These are phyloP conservation scores for Rhinogobio ventralis DNA, from an alignment of 2,797 vertebrate species.

Conservation along the genomic window DNA sequence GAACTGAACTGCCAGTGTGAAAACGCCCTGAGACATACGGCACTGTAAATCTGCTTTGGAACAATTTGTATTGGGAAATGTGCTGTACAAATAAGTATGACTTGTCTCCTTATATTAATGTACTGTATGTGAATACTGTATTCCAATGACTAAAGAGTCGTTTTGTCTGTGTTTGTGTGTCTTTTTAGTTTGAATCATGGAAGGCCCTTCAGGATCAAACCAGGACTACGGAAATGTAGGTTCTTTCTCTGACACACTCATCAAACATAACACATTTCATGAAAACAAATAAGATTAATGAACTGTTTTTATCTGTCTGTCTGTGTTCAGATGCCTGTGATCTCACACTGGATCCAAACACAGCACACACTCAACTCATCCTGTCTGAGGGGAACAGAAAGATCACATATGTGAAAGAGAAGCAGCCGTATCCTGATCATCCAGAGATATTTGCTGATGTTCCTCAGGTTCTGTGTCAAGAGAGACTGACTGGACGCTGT, in stretches of 20 bases:
- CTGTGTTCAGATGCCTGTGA: not conserved
- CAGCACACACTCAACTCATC: not conserved
- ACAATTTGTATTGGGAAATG: too few species aligned
- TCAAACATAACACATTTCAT: not conserved
- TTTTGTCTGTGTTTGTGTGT: not conserved
- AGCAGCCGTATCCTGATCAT: not conserved
- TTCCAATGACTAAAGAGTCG: too few species aligned
- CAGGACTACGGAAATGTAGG: not conserved
- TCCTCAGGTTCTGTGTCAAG: not conserved
- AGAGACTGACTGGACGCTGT: not conserved
- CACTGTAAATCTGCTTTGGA: too few species aligned
- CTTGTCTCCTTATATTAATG: too few species aligned
- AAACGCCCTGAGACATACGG: too few species aligned
- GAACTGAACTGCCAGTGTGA: too few species aligned
- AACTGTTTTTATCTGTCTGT: not conserved
- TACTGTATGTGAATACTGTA: too few species aligned
- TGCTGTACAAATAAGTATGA: too few species aligned
- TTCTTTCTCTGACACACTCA: not conserved
- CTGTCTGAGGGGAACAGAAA: not conserved
- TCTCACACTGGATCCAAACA: conserved; percentile 7
- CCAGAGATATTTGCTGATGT: not conserved
- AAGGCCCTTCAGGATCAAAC: not conserved
- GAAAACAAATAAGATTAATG: not conserved
- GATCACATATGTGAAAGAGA: not conserved
- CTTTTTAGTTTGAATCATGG: not conserved